Evolutionary conservation across 1,140 invertebrate species (phyloP).

Genomic region (Macrobrachium nipponense): DNA sequence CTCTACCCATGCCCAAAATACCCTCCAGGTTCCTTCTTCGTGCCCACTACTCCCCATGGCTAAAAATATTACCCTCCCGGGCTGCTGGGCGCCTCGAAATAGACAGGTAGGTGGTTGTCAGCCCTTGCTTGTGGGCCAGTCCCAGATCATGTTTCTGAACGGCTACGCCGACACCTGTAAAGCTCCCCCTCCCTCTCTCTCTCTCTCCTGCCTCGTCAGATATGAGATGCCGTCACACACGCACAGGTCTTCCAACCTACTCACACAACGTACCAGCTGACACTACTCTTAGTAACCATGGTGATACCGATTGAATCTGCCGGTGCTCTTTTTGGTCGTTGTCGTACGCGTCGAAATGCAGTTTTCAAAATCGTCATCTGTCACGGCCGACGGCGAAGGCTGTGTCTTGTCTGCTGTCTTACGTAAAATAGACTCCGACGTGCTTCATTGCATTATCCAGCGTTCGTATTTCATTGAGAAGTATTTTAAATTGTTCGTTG

Average conservation of each 20-base stretch:
- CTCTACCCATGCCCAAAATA: constrained; percentile 61
- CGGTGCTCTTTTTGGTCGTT: neutral
- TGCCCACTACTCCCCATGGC: constrained; percentile 59
- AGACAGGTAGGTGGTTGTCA: constrained; percentile 58
- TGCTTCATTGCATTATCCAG: too few relatives aligned
- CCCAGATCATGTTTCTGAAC: constrained; percentile 58
- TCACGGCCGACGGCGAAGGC: too few relatives aligned
- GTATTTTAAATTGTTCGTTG: too few relatives aligned
- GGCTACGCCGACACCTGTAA: neutral
- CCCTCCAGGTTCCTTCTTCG: constrained; percentile 39
- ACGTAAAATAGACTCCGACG: too few relatives aligned
- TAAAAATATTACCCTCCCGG: constrained; percentile 48
- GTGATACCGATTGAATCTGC: constrained; percentile 57
- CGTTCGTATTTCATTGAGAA: too few relatives aligned
- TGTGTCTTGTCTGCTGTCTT: too few relatives aligned
- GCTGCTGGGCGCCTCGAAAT: constrained; percentile 49
- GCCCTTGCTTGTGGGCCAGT: constrained; percentile 51
- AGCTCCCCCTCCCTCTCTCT: constrained; percentile 10
- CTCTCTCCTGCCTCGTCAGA: neutral
- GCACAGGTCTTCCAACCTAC: too few relatives aligned
- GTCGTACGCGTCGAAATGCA: neutral
- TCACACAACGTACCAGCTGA: constrained; percentile 31
- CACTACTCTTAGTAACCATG: constrained; percentile 53
- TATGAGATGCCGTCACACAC: neutral
- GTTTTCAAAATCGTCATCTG: too few relatives aligned